A percentile compares a stretch with the other conserved stretches of the same genome.
phyloP scores from a whole-genome alignment of 2,113 vertebrate species.

The Tachuris rubrigastra region DNA sequence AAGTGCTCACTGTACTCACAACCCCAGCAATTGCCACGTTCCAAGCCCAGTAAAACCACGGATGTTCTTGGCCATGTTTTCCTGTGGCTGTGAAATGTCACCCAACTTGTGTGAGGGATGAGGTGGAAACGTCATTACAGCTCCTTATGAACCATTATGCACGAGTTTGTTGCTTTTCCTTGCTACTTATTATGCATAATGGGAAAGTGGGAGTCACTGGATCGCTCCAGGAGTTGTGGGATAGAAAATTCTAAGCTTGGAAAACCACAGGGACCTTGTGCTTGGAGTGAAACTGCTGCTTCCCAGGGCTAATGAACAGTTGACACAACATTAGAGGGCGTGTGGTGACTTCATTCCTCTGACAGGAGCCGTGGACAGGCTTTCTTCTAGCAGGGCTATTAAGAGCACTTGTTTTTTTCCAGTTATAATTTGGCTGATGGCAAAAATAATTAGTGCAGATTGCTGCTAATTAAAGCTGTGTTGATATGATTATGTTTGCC shows the following conservation, averaged over 20 bases:
- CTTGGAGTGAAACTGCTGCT: neutral
- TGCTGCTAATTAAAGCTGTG: conserved; percentile 44
- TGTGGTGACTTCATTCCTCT: conserved; percentile 11
- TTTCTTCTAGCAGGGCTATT: neutral
- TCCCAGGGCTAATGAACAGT: neutral
- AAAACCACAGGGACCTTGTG: neutral
- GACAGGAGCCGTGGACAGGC: neutral
- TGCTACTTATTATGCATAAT: neutral
- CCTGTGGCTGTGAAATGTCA: neutral
- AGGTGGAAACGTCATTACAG: conserved; percentile 24
- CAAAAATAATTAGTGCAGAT: conserved; percentile 38
- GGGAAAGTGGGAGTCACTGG: neutral
- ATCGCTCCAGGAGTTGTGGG: neutral
- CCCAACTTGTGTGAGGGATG: neutral
- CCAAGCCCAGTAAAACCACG: neutral
- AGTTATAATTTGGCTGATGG: conserved; percentile 1
- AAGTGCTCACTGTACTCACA: neutral
- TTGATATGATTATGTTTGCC: conserved; percentile 48
- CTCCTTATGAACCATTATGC: conserved; percentile 28
- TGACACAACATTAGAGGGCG: conserved; percentile 61
- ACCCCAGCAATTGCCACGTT: neutral
- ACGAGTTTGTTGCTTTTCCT: conserved; percentile 10
- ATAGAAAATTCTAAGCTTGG: neutral
- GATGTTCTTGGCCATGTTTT: neutral
- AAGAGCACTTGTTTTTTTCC: neutral